Percentiles rank a stretch among this genome's conserved stretches.
phyloP scores from a whole-genome alignment of 2,113 vertebrate species.

The Tapirus terrestris region DNA sequence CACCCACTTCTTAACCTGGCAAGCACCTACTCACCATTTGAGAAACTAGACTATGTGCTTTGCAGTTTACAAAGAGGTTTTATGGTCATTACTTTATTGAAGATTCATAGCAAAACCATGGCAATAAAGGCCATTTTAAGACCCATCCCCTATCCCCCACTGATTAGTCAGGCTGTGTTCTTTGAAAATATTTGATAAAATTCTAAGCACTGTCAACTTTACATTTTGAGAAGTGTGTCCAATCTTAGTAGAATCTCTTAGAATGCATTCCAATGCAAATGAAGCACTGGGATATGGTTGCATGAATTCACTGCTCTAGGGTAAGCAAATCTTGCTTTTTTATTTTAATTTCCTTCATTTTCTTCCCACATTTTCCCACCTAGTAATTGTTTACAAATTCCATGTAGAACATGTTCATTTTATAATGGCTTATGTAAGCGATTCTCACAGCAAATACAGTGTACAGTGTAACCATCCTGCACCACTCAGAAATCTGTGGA shows the following conservation, averaged over 20 bases:
- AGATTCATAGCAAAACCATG: background rate
- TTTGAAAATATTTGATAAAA: background rate
- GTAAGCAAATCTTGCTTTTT: background rate
- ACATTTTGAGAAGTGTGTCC: background rate
- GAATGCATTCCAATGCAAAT: too few species aligned
- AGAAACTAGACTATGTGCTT: background rate
- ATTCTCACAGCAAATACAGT: background rate
- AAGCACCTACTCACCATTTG: too few species aligned
- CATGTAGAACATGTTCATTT: background rate
- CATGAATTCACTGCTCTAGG: background rate
- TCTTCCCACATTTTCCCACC: background rate
- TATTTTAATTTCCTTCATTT: background rate
- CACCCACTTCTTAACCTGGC: rapidly evolving
- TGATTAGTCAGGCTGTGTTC: background rate
- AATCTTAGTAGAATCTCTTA: background rate
- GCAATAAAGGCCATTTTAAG: background rate
- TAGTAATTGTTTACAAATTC: background rate
- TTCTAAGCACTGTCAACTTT: background rate
- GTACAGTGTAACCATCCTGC: rapidly evolving
- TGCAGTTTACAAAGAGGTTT: background rate
- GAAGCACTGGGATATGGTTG: rapidly evolving
- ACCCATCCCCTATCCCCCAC: background rate
- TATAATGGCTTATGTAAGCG: background rate
- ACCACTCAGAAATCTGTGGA: background rate
- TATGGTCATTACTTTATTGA: background rate